Conservation (phyloP, 92 coral and sea anemone genomes). For the Parazoanthus atlanticus region DNA sequence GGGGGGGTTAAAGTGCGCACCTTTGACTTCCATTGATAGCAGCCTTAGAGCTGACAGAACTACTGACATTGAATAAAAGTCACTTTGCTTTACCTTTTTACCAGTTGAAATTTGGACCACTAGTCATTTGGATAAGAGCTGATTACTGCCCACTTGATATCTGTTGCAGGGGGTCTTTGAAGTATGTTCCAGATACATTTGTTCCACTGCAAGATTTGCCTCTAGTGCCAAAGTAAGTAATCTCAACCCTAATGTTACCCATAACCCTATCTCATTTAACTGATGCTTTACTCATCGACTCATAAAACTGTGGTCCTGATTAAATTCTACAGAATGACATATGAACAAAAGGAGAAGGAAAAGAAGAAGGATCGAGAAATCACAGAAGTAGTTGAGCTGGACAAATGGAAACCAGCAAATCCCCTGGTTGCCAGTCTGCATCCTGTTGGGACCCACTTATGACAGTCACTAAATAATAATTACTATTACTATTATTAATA, state of each 20-base stretch:
- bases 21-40: too few relatives aligned
- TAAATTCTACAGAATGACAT: slow-evolving; percentile 59
- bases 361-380: slow-evolving; percentile 73
- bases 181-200: slow-evolving; percentile 87
- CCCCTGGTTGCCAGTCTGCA: slow-evolving; percentile 63
- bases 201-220: slow-evolving; percentile 94
- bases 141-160: not conserved
- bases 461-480: not conserved
- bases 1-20: too few relatives aligned
- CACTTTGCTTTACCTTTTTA: too few relatives aligned
- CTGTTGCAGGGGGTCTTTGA: slow-evolving; percentile 62
- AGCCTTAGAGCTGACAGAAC: too few relatives aligned
- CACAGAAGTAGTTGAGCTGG: slow-evolving; percentile 76
- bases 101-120: not conserved
- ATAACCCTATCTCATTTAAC: too few relatives aligned
- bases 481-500: too few relatives aligned
- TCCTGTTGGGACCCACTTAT: slow-evolving; percentile 59
- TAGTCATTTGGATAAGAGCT: not conserved
- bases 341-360: slow-evolving; percentile 64
- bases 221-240: slow-evolving; percentile 72
- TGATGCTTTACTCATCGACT: not conserved
- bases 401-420: slow-evolving; percentile 90
- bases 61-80: too few relatives aligned
- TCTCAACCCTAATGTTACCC: too few relatives aligned
- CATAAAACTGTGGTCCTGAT: not conserved